Percentiles rank a stretch among this genome's conserved stretches.
Conservation (phyloP, 2,888 invertebrate species). For the Hololepta plana region DNA sequence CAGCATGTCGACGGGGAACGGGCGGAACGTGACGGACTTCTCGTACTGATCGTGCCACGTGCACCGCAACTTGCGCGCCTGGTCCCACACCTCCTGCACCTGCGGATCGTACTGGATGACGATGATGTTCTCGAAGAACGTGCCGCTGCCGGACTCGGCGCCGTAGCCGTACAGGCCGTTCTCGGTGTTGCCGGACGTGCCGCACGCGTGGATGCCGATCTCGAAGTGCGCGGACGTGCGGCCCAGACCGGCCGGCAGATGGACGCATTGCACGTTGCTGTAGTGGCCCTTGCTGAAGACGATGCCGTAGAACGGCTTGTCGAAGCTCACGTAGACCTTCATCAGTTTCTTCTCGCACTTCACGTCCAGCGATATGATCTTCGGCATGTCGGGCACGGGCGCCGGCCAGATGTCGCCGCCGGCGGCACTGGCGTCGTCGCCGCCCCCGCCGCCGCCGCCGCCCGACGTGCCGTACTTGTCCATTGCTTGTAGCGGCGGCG, state of each 20-base stretch:
- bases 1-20: conserved; percentile 89
- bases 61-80: conserved; percentile 77
- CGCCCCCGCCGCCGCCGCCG: conserved; percentile 11
- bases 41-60: conserved; percentile 94
- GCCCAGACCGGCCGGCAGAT: conserved; percentile 75
- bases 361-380: conserved; percentile 79
- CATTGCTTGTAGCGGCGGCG: conserved; percentile 20
- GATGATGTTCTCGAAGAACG: conserved; percentile 86
- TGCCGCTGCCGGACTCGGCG: conserved; percentile 53
- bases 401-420: conserved; percentile 73
- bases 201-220: conserved; percentile 80
- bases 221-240: conserved; percentile 77
- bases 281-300: conserved; percentile 91
- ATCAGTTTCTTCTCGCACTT: conserved; percentile 89
- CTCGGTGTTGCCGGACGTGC: conserved; percentile 81
- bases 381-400: conserved; percentile 78
- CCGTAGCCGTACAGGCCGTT: conserved; percentile 79
- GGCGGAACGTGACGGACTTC: conserved; percentile 85
- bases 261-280: conserved; percentile 81
- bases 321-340: conserved; percentile 87
- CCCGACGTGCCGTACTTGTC: conserved; percentile 23
- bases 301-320: conserved; percentile 89
- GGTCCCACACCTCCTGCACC: conserved; percentile 85
- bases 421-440: neutral
- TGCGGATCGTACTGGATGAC: conserved; percentile 86